Conservation (phyloP, 1,140 invertebrate genomes). For the Rhagoletis pomonella region DNA sequence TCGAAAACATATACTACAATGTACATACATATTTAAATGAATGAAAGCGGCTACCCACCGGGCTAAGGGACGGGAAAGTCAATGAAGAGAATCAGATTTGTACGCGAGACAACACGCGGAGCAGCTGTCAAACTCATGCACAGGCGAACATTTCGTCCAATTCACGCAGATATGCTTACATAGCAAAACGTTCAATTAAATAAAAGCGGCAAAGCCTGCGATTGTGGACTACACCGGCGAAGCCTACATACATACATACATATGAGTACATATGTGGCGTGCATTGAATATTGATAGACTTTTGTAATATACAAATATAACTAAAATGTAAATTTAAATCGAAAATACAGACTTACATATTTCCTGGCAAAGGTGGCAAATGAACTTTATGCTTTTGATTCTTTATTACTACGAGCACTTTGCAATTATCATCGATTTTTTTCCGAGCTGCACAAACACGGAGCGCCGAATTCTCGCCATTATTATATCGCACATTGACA, state of each 20-base stretch:
- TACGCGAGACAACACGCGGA: neutral
- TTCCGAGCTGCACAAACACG: neutral
- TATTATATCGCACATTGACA: neutral
- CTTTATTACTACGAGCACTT: neutral
- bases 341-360: neutral
- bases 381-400: neutral
- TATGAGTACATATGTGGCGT: neutral
- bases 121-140: neutral
- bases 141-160: neutral
- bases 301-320: neutral
- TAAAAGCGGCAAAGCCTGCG: neutral
- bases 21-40: neutral
- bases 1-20: neutral
- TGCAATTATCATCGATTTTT: constrained; percentile 21
- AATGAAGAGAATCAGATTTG: neutral
- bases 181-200: constrained; percentile 20
- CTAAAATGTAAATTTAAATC: neutral
- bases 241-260: neutral
- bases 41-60: neutral
- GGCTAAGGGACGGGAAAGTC: neutral
- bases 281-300: neutral
- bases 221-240: neutral
- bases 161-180: neutral
- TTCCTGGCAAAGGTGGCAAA: neutral
- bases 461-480: neutral